Percentiles rank a stretch among this genome's conserved stretches.
Evolutionary conservation across 1,140 invertebrate genomes (phyloP).

Genomic region (Brachionus calyciflorus): DNA sequence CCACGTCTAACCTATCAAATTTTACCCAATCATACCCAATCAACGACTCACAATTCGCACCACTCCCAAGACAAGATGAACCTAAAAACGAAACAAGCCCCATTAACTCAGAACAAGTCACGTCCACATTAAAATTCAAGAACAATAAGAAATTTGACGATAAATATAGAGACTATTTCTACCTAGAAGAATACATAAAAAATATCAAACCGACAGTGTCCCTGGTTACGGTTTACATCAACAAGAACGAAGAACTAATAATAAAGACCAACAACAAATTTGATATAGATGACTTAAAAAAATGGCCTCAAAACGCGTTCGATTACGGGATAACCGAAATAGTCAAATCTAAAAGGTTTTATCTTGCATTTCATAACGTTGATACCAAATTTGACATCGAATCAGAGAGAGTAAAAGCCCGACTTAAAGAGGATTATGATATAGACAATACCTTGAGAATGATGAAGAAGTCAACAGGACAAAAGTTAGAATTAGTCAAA

Average conservation of each 20-base stretch:
- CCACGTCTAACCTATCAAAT: neutral
- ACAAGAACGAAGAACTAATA: neutral
- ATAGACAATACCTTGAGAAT: neutral
- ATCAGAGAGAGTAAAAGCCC: neutral
- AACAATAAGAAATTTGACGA: neutral
- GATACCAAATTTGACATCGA: slow-evolving; percentile 19
- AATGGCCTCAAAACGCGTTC: neutral
- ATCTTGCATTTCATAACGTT: neutral
- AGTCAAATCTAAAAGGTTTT: neutral
- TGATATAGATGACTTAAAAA: neutral
- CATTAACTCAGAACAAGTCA: neutral
- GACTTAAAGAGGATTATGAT: slow-evolving; percentile 1
- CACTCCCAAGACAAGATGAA: neutral
- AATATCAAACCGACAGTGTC: neutral
- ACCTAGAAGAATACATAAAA: neutral
- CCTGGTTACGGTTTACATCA: neutral
- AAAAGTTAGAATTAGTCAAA: slow-evolving; percentile 16
- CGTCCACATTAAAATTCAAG: neutral
- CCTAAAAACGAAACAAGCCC: neutral
- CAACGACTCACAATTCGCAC: neutral
- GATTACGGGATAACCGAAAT: neutral
- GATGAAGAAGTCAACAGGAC: slow-evolving; percentile 17
- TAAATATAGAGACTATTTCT: neutral
- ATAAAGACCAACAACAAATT: neutral
- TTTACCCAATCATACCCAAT: neutral